These are phyloP conservation scores for Muntiacus reevesi DNA, from an alignment of 2,113 vertebrate genomes.

Conservation along the genomic window DNA sequence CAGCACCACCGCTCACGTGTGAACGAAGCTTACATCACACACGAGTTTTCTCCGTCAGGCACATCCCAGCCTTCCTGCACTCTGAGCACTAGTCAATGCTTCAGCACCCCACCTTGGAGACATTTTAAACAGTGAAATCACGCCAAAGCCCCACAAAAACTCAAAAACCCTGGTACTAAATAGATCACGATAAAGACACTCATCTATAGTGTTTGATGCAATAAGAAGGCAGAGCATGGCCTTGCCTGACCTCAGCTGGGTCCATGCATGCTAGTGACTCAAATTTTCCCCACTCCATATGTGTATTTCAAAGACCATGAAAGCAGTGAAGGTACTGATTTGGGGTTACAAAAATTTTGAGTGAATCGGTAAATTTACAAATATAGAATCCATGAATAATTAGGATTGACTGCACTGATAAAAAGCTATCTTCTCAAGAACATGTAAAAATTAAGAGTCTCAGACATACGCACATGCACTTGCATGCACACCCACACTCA, in stretches of 20 bases:
- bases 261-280: accelerated
- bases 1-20: accelerated
- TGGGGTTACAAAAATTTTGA: not conserved
- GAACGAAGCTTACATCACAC: not conserved
- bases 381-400: not conserved
- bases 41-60: accelerated
- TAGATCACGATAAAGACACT: not conserved
- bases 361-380: not conserved
- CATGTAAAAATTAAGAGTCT: not conserved
- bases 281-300: not conserved
- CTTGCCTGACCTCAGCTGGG: not conserved
- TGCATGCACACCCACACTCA: not conserved
- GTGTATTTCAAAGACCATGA: accelerated
- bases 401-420: not conserved
- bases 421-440: not conserved
- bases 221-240: not conserved
- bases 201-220: not conserved
- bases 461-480: accelerated
- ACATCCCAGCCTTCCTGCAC: not conserved
- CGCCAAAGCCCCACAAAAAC: not conserved
- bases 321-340: accelerated
- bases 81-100: not conserved
- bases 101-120: accelerated
- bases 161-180: not conserved
- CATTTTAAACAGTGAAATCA: not conserved